phyloP scores from a whole-genome alignment of 2,888 invertebrate genomes.

The Danaus chrysippus region DNA sequence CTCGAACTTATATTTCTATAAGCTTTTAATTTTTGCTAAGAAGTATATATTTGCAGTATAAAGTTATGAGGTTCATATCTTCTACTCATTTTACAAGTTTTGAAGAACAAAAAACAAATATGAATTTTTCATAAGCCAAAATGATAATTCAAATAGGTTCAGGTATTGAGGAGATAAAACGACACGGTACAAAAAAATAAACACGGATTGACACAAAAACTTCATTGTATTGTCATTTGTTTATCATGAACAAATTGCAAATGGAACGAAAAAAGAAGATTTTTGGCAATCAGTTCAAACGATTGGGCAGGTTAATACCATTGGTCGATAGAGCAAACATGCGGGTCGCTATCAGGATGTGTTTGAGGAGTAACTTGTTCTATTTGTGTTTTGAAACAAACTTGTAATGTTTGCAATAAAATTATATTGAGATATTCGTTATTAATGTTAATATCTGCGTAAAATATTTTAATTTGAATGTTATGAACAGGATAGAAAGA shows the following conservation, averaged over 20 bases:
- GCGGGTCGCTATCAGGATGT: constrained; percentile 10
- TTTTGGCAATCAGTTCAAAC: constrained; percentile 3
- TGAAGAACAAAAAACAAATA: neutral
- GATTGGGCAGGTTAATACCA: constrained; percentile 3
- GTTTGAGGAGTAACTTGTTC: constrained; percentile 10
- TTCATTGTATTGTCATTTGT: neutral
- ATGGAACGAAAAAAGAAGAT: neutral
- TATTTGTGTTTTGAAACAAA: constrained; percentile 11
- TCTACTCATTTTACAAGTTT: too few species aligned
- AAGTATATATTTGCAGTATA: too few species aligned
- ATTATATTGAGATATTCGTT: neutral
- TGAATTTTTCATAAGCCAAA: neutral
- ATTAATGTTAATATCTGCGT: neutral
- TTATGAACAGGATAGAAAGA: too few species aligned
- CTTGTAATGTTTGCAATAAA: neutral
- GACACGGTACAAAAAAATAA: too few species aligned
- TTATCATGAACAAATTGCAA: neutral
- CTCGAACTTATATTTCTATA: too few species aligned
- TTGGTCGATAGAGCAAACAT: constrained; percentile 10
- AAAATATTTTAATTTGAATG: too few species aligned
- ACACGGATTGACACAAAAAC: neutral
- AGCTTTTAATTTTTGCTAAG: too few species aligned
- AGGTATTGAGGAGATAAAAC: too few species aligned
- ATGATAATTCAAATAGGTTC: too few species aligned
- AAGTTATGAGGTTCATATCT: too few species aligned